Evolutionary conservation across 2,888 invertebrate species (phyloP).

Genomic region (Drosophila nr. perissopoda): DNA sequence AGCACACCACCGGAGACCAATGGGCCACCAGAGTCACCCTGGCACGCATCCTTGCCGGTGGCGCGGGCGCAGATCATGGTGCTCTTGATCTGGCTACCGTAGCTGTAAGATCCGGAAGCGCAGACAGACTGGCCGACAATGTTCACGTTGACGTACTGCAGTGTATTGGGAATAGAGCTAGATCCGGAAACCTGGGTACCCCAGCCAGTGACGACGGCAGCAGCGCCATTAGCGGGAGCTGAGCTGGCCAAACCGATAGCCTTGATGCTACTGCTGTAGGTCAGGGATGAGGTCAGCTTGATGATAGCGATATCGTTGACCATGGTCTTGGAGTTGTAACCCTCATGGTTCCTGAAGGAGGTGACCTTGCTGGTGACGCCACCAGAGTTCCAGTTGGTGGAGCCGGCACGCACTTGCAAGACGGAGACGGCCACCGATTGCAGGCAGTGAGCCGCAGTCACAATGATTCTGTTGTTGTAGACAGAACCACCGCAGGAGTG

Average conservation of each 20-base stretch:
- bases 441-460: constrained; percentile 88
- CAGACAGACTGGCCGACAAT: constrained; percentile 84
- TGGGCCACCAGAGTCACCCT: constrained; percentile 81
- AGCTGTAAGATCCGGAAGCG: constrained; percentile 81
- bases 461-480: constrained; percentile 83
- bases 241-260: constrained; percentile 84
- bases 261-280: constrained; percentile 83
- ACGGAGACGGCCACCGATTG: constrained; percentile 61
- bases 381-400: constrained; percentile 83
- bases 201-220: constrained; percentile 73
- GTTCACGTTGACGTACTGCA: constrained; percentile 85
- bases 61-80: constrained; percentile 71
- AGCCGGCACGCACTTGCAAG: constrained; percentile 86
- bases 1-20: constrained; percentile 52
- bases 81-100: constrained; percentile 44
- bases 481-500: constrained; percentile 87
- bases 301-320: constrained; percentile 87
- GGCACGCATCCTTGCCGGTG: constrained; percentile 63
- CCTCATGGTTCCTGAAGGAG: constrained; percentile 82
- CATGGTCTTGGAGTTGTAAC: constrained; percentile 85
- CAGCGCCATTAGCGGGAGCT: constrained; percentile 63
- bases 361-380: constrained; percentile 54
- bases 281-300: constrained; percentile 85
- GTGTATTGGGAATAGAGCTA: constrained; percentile 78
- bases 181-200: constrained; percentile 70